Conservation (phyloP, 2,113 vertebrate species). For the Chaetorhynchus papuensis region DNA sequence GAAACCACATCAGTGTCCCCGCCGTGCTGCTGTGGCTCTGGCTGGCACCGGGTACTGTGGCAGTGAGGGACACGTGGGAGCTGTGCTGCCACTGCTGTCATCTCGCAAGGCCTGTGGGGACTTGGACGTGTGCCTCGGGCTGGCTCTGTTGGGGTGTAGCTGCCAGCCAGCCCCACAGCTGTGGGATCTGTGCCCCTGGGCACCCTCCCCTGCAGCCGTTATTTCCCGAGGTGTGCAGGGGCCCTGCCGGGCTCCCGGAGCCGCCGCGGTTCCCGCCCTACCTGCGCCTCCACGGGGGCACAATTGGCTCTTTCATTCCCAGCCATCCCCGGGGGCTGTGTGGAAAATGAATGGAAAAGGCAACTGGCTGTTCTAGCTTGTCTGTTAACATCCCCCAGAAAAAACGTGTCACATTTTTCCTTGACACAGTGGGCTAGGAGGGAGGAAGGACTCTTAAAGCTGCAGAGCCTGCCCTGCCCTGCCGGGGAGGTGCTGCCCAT, state of each 20-base stretch:
- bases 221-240: background rate
- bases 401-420: slow-evolving; percentile 59
- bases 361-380: slow-evolving; percentile 44
- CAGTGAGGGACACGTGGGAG: rapidly evolving
- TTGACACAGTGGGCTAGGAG: background rate
- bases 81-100: rapidly evolving
- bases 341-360: slow-evolving; percentile 63
- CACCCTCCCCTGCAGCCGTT: background rate
- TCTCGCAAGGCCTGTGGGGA: rapidly evolving
- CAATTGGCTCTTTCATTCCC: slow-evolving; percentile 45
- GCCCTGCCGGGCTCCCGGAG: background rate
- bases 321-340: background rate
- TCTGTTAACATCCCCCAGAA: slow-evolving; percentile 29
- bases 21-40: background rate
- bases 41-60: background rate
- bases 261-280: background rate
- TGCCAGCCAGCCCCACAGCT: background rate
- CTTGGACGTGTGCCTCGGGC: rapidly evolving
- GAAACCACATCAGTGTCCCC: rapidly evolving
- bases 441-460: slow-evolving; percentile 45
- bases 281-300: slow-evolving; percentile 1
- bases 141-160: background rate
- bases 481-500: background rate
- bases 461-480: background rate
- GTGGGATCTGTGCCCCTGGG: background rate